A percentile compares a stretch with the other conserved stretches of the same genome.
These are phyloP conservation scores for Spisula subtruncata DNA, from an alignment of 2,888 invertebrate genomes.

Conservation along the genomic window DNA sequence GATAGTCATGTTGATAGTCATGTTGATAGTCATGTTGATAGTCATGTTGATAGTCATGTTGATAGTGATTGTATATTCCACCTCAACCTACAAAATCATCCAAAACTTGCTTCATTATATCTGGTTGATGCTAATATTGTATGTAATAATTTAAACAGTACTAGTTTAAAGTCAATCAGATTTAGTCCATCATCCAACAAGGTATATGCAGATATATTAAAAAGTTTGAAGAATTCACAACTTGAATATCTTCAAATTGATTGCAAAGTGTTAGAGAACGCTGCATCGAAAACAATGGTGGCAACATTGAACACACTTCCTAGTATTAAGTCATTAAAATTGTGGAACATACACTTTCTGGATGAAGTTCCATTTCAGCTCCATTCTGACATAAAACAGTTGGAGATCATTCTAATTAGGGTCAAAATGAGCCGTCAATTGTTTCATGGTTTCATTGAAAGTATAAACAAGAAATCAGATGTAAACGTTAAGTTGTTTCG, in stretches of 20 bases:
- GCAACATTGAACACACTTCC: neutral
- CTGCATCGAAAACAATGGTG: neutral
- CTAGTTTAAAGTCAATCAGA: neutral
- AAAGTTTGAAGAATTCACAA: neutral
- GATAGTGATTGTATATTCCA: neutral
- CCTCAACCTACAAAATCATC: neutral
- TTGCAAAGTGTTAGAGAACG: neutral
- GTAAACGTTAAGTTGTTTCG: neutral
- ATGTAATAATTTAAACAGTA: neutral
- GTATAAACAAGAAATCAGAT: neutral
- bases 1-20: too few species aligned
- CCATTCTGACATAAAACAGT: neutral
- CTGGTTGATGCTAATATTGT: neutral
- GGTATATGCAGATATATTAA: neutral
- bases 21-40: too few species aligned
- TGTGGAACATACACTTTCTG: neutral
- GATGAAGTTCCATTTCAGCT: neutral
- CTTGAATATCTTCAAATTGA: neutral
- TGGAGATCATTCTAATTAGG: neutral
- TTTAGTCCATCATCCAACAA: neutral
- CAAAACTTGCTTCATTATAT: neutral
- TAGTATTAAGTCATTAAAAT: neutral
- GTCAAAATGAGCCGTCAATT: neutral
- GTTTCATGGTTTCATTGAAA: neutral
- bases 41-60: neutral